Conservation (phyloP, 2,888 invertebrate genomes). For the Volucella bombylans region DNA sequence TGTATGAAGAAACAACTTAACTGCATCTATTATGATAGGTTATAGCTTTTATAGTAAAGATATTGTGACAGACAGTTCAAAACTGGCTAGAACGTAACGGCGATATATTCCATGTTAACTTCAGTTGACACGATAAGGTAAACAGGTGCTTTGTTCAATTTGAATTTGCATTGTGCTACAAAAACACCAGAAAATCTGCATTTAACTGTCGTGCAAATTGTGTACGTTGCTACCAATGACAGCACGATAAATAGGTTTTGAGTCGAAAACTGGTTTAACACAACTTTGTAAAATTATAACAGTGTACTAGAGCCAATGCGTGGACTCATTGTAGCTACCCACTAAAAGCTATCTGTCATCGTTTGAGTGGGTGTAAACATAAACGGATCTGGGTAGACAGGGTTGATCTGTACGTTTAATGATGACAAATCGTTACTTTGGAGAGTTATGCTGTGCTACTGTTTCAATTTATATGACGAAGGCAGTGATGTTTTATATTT, state of each 20-base stretch:
- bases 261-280: background rate
- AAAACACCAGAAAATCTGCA: slow-evolving; percentile 1
- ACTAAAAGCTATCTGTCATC: background rate
- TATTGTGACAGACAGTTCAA: too few species aligned
- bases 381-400: background rate
- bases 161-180: background rate
- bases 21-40: too few species aligned
- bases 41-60: too few species aligned
- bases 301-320: background rate
- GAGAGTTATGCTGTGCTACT: too few species aligned
- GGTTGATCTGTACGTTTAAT: background rate
- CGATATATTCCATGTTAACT: background rate
- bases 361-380: slow-evolving; percentile 14
- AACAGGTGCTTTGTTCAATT: slow-evolving; percentile 9
- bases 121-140: background rate
- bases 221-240: slow-evolving; percentile 14
- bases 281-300: background rate
- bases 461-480: too few species aligned
- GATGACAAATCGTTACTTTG: background rate
- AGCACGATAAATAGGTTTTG: background rate
- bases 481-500: too few species aligned
- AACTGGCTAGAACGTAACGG: too few species aligned
- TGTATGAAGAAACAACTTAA: too few species aligned
- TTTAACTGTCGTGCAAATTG: slow-evolving; percentile 18
- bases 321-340: background rate